Evolutionary conservation across 2,888 invertebrate genomes (phyloP).

Genomic region (Eupithecia abbreviata): DNA sequence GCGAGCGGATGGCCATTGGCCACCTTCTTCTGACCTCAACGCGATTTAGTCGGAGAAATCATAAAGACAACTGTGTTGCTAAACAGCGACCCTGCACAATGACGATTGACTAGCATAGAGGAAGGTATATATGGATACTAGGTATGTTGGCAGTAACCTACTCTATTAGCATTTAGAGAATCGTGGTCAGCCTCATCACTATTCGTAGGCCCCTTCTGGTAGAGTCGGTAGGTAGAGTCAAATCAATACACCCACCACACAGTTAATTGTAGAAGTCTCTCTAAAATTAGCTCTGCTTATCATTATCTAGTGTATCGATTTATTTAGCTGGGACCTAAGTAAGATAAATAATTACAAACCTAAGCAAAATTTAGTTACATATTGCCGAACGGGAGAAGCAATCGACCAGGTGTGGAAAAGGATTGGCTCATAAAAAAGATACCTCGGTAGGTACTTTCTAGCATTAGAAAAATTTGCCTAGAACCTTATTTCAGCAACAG

Average conservation of each 20-base stretch:
- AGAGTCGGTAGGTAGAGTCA: too few species aligned
- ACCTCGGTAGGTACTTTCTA: background rate
- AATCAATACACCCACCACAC: too few species aligned
- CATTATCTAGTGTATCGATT: background rate
- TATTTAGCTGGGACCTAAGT: background rate
- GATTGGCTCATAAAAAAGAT: background rate
- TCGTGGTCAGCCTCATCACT: background rate
- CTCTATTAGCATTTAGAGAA: background rate
- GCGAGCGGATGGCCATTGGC: conserved; percentile 13
- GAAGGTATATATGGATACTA: too few species aligned
- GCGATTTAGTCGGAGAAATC: conserved; percentile 16
- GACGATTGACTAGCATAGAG: background rate
- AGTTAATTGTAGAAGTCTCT: background rate
- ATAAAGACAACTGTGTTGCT: conserved; percentile 36
- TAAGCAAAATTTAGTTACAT: background rate
- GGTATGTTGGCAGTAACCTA: too few species aligned
- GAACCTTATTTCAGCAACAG: background rate
- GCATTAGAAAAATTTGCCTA: background rate
- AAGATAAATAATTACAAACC: background rate
- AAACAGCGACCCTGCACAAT: conserved; percentile 15
- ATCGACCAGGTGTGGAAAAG: background rate
- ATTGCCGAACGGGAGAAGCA: background rate
- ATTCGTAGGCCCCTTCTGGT: background rate
- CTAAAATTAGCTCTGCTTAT: background rate
- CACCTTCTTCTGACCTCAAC: too few species aligned